Base-by-base conservation (phyloP, 2,113 vertebrate genomes). In the Phrynocephalus versicolor region DNA sequence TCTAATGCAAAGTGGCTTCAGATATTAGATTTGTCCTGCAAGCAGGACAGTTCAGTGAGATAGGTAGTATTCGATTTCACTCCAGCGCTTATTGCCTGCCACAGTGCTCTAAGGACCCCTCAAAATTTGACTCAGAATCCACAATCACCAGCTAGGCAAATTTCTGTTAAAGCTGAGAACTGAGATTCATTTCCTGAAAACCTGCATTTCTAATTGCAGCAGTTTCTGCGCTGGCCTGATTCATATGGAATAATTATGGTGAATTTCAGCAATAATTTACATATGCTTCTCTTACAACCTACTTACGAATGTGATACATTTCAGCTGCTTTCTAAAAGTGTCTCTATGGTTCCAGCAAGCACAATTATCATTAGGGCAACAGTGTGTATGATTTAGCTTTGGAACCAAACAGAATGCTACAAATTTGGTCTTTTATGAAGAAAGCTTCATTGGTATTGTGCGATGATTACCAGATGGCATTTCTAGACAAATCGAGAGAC, bases 211-310 rank as follows among this genome's bases (percentile, higher is more conserved):
- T 60, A 37, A 8, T 85, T 33, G 25, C 23, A 83, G 45, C 12
- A 85, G 84, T 89, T 51, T 85, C 85, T 6, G 27, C 82, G 10
- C 18, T 57, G 39, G 71, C 81, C 89, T 62, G 85, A 69, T 89
- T 89, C 90, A 83, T 87, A 41, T 55, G 79, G 77, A 85, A 88
- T 81, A 88, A 58, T 6, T 86, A 75, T 84, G 1, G 79, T 93
- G 88, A 92, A 89, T 85, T 86, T 0, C 89, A 89, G 87, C 86
- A 93, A 91, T 90, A 92, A 92, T 88, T 92, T 93, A 93, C 87
- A 88, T 75, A 79, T 79, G 88, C 84, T 90, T 88, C 51, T 93
- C 84, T 92, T 90, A 70, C 84, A 85, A 65, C 82, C 39, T 79
- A 78, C 69, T 85, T 93, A 91, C 67, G 60, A 39, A 0, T 81